phyloP scores from a whole-genome alignment of 2,888 invertebrate genomes.

The Lottia scabra region DNA sequence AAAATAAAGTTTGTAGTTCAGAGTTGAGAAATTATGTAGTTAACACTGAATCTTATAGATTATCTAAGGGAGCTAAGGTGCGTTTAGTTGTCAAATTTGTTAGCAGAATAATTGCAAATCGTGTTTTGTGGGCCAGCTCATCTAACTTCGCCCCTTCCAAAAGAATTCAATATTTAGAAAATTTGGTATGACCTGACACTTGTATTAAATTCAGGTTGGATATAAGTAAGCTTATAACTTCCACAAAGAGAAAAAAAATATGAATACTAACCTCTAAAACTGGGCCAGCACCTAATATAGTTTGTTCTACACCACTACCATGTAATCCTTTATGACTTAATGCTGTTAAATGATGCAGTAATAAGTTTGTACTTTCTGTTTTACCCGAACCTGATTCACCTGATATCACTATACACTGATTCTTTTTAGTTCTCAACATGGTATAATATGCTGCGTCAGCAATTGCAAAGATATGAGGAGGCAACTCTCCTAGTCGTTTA shows the following conservation, averaged over 20 bases:
- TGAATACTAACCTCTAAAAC: slow-evolving; percentile 80
- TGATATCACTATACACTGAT: slow-evolving; percentile 95
- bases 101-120: too few species aligned
- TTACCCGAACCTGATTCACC: slow-evolving; percentile 96
- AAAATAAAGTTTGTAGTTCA: too few species aligned
- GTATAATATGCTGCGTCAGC: slow-evolving; percentile 94
- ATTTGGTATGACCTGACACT: too few species aligned
- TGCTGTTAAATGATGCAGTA: slow-evolving; percentile 93
- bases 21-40: too few species aligned
- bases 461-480: slow-evolving; percentile 96
- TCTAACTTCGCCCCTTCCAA: too few species aligned
- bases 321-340: slow-evolving; percentile 87
- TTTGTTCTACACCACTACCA: slow-evolving; percentile 96
- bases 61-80: too few species aligned
- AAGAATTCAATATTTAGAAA: too few species aligned
- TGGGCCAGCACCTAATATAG: slow-evolving; percentile 94
- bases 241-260: background rate
- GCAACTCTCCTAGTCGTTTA: slow-evolving; percentile 88
- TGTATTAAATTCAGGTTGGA: too few species aligned
- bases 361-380: slow-evolving; percentile 95
- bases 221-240: too few species aligned
- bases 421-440: slow-evolving; percentile 90
- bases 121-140: too few species aligned
- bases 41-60: too few species aligned
- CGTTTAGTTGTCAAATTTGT: too few species aligned